phyloP scores from a whole-genome alignment of 2,797 vertebrate genomes.

The Spinibarbus caldwelli region DNA sequence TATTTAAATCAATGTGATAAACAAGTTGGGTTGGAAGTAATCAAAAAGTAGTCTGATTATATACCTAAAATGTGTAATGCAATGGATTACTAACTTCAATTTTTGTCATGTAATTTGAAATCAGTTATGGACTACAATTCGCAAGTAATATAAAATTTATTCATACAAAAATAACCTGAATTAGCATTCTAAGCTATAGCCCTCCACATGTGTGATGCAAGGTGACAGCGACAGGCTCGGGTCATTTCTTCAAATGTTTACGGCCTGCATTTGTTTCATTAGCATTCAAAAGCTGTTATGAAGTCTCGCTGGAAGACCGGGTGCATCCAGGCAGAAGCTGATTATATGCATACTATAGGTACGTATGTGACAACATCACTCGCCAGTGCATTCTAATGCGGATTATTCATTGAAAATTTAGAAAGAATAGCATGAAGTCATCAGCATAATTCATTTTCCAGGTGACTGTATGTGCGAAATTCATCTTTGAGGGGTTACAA shows the following conservation, averaged over 20 bases:
- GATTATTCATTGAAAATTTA: background rate
- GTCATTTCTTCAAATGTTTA: slow-evolving; percentile 14
- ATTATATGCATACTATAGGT: slow-evolving; percentile 11
- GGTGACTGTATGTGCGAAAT: slow-evolving; percentile 20
- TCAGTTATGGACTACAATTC: no score
- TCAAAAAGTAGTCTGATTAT: background rate
- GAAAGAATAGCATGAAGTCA: slow-evolving; percentile 23
- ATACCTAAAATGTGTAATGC: background rate
- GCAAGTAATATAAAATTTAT: background rate
- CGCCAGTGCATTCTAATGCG: background rate
- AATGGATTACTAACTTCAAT: background rate
- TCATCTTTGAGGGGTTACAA: slow-evolving; percentile 4
- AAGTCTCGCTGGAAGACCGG: background rate
- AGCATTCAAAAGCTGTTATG: slow-evolving; percentile 21
- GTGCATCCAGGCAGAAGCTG: slow-evolving; percentile 26
- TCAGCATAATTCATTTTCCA: slow-evolving; percentile 21
- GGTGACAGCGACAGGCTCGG: background rate
- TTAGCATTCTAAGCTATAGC: background rate
- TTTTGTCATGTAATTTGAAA: background rate
- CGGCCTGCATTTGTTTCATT: slow-evolving; percentile 1
- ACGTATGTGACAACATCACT: slow-evolving; percentile 3
- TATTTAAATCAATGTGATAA: background rate
- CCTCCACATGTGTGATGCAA: background rate
- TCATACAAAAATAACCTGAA: background rate
- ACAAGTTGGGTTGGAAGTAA: background rate